These are phyloP conservation scores for Gymnarchus niloticus DNA, from an alignment of 2,113 vertebrate genomes.

Conservation along the genomic window DNA sequence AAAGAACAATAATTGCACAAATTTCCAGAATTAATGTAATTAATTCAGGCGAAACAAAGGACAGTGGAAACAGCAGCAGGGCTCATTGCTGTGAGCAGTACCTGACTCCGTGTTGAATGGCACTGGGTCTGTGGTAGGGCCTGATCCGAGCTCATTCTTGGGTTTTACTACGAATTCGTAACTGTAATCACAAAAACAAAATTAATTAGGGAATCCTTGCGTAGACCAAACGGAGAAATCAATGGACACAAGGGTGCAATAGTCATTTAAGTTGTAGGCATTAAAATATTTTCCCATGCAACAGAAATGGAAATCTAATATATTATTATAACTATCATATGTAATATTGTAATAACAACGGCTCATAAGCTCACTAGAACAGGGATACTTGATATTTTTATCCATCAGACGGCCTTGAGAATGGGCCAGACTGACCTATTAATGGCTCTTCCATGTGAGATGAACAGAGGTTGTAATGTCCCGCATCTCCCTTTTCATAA, in stretches of 20 bases:
- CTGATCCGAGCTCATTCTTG: constrained; percentile 79
- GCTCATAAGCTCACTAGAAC: constrained; percentile 16
- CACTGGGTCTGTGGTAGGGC: constrained; percentile 77
- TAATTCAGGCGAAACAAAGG: background rate
- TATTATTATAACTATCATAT: constrained; percentile 6
- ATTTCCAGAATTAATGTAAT: background rate
- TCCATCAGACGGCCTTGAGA: constrained; percentile 22
- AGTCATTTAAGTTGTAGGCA: background rate
- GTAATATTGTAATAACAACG: constrained; percentile 3
- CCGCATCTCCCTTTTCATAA: constrained; percentile 29
- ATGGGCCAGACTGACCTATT: constrained; percentile 20
- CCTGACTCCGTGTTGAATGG: constrained; percentile 90
- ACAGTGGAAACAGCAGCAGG: background rate
- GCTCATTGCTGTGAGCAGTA: constrained; percentile 45
- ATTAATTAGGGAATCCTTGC: background rate
- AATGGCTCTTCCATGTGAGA: constrained; percentile 41
- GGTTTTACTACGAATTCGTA: constrained; percentile 90
- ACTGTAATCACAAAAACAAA: constrained; percentile 53
- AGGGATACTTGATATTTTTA: constrained; percentile 33
- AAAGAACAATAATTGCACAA: background rate
- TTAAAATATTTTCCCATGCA: constrained; percentile 22
- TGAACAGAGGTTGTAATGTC: constrained; percentile 22
- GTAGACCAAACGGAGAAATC: background rate
- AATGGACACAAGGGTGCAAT: background rate
- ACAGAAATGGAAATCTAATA: constrained; percentile 21